Conservation (phyloP, 2,113 vertebrate species). For the Lampris megalopsis region DNA sequence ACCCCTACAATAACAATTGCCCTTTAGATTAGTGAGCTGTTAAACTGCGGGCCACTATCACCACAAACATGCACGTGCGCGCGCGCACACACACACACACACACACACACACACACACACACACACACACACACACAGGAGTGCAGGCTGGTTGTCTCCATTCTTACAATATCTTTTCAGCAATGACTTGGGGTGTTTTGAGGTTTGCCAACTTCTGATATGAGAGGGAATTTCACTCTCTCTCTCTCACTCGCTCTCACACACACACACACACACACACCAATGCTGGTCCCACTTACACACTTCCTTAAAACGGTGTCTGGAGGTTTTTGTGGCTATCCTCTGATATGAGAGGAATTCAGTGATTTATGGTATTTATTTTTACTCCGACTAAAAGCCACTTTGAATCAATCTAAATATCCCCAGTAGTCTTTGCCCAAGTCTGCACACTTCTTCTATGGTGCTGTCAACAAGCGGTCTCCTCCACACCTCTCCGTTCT, state of each 20-base stretch:
- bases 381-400: constrained; percentile 7
- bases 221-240: constrained; percentile 4
- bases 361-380: constrained; percentile 8
- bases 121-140: neutral
- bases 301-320: constrained; percentile 2
- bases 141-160: neutral
- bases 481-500: neutral
- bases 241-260: constrained; percentile 16
- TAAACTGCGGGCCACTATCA: constrained; percentile 29
- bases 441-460: constrained; percentile 27
- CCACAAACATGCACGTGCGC: neutral
- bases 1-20: constrained; percentile 47
- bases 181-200: constrained; percentile 5
- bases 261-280: constrained; percentile 2
- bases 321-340: neutral
- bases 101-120: neutral
- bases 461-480: constrained; percentile 13
- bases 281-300: neutral
- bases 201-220: constrained; percentile 24
- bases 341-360: constrained; percentile 15
- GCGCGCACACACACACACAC: constrained; percentile 5
- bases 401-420: constrained; percentile 18
- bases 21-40: constrained; percentile 47
- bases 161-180: constrained; percentile 29
- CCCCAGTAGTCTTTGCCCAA: neutral